Evolutionary conservation across 2,797 vertebrate genomes (phyloP), one percentile per base, ranked within the genome.

Genomic region (Zalophus californianus): DNA sequence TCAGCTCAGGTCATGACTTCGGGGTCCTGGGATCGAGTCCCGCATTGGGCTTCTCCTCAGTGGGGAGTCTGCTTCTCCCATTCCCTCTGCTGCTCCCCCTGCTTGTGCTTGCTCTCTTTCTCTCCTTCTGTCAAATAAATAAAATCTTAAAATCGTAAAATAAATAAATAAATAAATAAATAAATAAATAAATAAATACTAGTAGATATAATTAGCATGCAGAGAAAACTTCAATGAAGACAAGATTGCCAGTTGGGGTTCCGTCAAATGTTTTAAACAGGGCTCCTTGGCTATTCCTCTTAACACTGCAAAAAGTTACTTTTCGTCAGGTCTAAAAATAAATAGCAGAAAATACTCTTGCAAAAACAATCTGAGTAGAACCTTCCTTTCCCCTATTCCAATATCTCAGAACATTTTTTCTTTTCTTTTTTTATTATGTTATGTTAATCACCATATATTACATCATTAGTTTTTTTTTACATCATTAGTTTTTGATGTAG

Each of bases 111-210:
- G 60, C 60, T 27, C 58, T 29, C 27, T 29, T 12, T 64, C 60
- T 62, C 50, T 50, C 50, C 14, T 13, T 50, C 60, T 60, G 27
- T 29, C 27, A 32, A 32, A 32, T 64, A 32, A 64, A 64, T 64
- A 32, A 29, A 64, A 50, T 50, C 50, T 50, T 64, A 64, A 64
- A 64, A 29, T 62, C 12, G 7, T 32, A 3, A 50, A 13, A 32
- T 18, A 64, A 32, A 64, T 58, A 32, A 50, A 50, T 50, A 50
- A 13, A 32, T 86, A 96, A 50, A 50, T 50, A 50, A 13, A 32
- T 86, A 96, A 96, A 96, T 91, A 96, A 64, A 60, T 86, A 96
- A 97, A 96, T 91, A 96, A 64, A 48, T 94, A 91, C n/a, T 93
- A 2, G 2, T 70, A 62, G 80, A 91, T 86, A 93, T 95, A 98